Base-by-base conservation (phyloP, 2,888 invertebrate species). In the Melanchra persicariae region DNA sequence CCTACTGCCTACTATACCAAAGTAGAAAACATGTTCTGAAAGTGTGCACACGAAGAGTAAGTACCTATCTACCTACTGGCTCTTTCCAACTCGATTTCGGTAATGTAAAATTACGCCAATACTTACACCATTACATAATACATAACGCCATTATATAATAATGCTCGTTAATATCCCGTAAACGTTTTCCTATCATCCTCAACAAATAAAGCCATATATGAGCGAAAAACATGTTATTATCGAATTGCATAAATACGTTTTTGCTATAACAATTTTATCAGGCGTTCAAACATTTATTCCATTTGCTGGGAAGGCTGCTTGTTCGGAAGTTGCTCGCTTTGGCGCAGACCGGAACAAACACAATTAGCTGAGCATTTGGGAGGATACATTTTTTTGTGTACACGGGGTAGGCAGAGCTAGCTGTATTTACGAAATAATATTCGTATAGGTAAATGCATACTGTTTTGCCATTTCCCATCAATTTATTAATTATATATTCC, bases 231-330 rank as follows among this genome's bases (percentile, higher is more conserved):
- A 54, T 47, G 47, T 58, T 61, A 49, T 51, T 61, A 75, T 30
- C 43, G 37, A 74, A 60, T 82, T 63, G 67, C 68, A 72, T 55
- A 45, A 74, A 43, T 51, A 57, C 37, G 58, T 58, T 67, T 62
- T 80, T 79, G 84, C 82, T 82, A 57, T 69, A 74, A 77, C 71
- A 78, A 70, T 75, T 80, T 80, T 68, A 30, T 70, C 72, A 85
- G 85, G 85, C 85, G 85, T 65, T 78, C 65, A 69, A 81, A 85
- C 67, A 76, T 81, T 81, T 74, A 73, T 81, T 81, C 69, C 66
- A 77, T 77, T 73, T 77, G 73, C 62, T 63, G 64, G 57, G 62
- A 51, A 73, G 62, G 70, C 69, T 71, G 77, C 73, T 77, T 72
- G 64, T 19, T 76, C 70, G 84, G 84, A 84, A 83, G 83, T 84